A percentile compares a stretch with the other conserved stretches of the same genome.
Evolutionary conservation across 2,797 vertebrate species (phyloP).

Genomic region (Siniperca undulata): DNA sequence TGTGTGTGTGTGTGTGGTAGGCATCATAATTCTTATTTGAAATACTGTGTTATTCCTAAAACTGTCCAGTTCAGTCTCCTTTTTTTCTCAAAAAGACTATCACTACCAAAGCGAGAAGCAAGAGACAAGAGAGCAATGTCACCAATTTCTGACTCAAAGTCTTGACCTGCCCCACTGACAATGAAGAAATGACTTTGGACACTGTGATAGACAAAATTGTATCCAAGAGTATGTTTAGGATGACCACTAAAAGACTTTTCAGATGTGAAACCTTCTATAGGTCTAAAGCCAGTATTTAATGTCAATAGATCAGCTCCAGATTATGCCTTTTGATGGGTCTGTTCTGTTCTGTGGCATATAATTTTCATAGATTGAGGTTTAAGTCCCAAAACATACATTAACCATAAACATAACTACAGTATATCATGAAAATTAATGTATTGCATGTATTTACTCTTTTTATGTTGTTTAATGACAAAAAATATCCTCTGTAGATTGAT

Average conservation of each 20-base stretch:
- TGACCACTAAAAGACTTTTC: not conserved
- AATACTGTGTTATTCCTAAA: not conserved
- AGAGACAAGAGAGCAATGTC: constrained; percentile 17
- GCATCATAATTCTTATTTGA: not conserved
- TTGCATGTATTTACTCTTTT: not conserved
- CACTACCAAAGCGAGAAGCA: constrained; percentile 24
- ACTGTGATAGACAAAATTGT: constrained; percentile 3
- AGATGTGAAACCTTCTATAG: not conserved
- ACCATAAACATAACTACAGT: constrained; percentile 4
- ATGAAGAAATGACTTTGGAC: constrained; percentile 24
- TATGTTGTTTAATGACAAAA: constrained; percentile 6
- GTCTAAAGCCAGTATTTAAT: not conserved
- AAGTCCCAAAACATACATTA: not conserved
- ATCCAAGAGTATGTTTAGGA: constrained; percentile 9
- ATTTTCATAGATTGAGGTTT: constrained; percentile 1
- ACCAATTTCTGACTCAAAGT: constrained; percentile 26
- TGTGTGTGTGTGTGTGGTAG: not conserved
- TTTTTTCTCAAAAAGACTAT: constrained; percentile 13
- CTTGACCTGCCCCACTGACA: constrained; percentile 26
- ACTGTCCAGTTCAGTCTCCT: not conserved
- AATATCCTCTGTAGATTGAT: not conserved
- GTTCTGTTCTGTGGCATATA: not conserved
- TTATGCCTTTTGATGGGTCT: not conserved
- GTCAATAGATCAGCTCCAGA: not conserved
- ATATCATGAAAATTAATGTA: not conserved